Percentiles rank a stretch among this genome's conserved stretches.
These are phyloP conservation scores for Thunnus albacares DNA, from an alignment of 2,797 vertebrate genomes.

Conservation along the genomic window DNA sequence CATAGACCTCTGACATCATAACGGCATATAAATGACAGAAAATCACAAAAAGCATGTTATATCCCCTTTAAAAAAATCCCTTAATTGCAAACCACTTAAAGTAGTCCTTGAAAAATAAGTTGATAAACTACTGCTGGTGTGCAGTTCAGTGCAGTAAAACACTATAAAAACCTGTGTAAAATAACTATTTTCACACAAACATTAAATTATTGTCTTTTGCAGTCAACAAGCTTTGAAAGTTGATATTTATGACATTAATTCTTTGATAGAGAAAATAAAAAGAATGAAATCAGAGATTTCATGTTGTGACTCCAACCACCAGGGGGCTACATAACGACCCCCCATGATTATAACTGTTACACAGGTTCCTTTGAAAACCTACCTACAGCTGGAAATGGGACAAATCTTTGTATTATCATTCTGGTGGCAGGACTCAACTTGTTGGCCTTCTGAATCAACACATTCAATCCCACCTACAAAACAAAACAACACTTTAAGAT, in stretches of 20 bases:
- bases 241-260: background rate
- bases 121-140: background rate
- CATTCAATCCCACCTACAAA: slow-evolving; percentile 94
- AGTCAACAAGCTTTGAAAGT: background rate
- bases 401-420: slow-evolving; percentile 95
- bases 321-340: slow-evolving; percentile 31
- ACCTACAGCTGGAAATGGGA: slow-evolving; percentile 98
- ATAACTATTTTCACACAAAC: background rate
- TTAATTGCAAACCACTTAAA: too few relatives aligned
- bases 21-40: too few relatives aligned
- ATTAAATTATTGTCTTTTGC: background rate
- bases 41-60: too few relatives aligned
- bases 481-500: slow-evolving; percentile 24
- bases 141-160: background rate
- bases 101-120: background rate
- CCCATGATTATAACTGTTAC: background rate
- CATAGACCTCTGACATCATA: too few relatives aligned
- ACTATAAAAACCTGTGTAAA: background rate
- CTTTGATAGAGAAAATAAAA: background rate
- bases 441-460: slow-evolving; percentile 94
- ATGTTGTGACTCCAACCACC: slow-evolving; percentile 8
- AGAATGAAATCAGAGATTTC: too few relatives aligned
- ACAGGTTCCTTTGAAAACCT: slow-evolving; percentile 66
- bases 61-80: too few relatives aligned
- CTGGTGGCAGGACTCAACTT: slow-evolving; percentile 93